Evolutionary conservation across 2,888 invertebrate genomes (phyloP).

Genomic region (Trypoxylon attenuatum): DNA sequence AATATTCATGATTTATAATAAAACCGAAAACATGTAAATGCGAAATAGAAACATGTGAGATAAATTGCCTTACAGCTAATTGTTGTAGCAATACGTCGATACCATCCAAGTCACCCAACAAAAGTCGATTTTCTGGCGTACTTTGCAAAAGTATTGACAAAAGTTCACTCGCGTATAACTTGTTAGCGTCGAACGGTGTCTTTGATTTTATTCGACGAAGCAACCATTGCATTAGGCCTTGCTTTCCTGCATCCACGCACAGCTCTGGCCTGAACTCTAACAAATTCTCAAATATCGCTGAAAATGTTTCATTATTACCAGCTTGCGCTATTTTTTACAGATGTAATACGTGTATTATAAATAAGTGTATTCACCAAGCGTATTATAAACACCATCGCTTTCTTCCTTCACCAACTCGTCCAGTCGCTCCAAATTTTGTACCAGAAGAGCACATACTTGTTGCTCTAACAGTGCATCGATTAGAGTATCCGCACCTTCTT

Average conservation of each 20-base stretch:
- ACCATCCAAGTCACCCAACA: constrained; percentile 94
- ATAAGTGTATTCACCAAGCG: constrained; percentile 79
- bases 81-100: constrained; percentile 97
- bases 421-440: constrained; percentile 94
- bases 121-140: constrained; percentile 86
- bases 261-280: constrained; percentile 92
- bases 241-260: constrained; percentile 89
- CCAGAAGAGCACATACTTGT: constrained; percentile 91
- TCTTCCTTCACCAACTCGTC: constrained; percentile 96
- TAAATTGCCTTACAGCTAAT: constrained; percentile 87
- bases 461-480: constrained; percentile 92
- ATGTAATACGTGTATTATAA: background rate
- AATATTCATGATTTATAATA: constrained; percentile 5
- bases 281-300: constrained; percentile 95
- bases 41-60: constrained; percentile 65
- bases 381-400: constrained; percentile 96
- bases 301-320: too few species aligned
- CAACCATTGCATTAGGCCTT: constrained; percentile 94
- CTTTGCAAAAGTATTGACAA: constrained; percentile 95
- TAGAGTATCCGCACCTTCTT: constrained; percentile 91
- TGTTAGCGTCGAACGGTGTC: constrained; percentile 94
- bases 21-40: background rate
- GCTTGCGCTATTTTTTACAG: background rate
- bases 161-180: constrained; percentile 96
- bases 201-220: constrained; percentile 92